Conservation (phyloP, 2,888 invertebrate species). For the Yponomeuta sedellus region DNA sequence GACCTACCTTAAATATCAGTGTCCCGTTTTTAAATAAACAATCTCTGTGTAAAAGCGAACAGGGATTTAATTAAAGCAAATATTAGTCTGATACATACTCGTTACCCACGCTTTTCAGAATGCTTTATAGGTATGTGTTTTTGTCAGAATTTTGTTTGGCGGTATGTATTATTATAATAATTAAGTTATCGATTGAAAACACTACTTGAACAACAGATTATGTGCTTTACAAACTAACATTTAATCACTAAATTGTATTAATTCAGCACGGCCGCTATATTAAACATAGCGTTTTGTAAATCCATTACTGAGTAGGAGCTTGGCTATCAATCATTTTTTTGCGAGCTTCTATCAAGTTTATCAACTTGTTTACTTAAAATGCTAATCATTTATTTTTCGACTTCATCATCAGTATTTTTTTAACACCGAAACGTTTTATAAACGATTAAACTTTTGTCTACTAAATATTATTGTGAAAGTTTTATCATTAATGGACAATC, state of each 20-base stretch:
- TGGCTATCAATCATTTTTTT: conserved; percentile 42
- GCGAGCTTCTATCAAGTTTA: conserved; percentile 20
- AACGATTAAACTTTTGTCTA: too few relatives aligned
- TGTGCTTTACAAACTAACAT: background rate
- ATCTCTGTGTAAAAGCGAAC: conserved; percentile 38
- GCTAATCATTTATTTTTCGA: too few relatives aligned
- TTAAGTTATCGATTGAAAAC: background rate
- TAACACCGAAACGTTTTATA: too few relatives aligned
- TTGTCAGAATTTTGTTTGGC: background rate
- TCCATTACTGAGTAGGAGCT: conserved; percentile 38
- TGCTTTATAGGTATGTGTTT: background rate
- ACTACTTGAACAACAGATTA: background rate
- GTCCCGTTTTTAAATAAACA: conserved; percentile 47
- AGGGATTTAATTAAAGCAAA: conserved; percentile 55
- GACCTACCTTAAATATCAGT: conserved; percentile 42
- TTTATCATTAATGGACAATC: too few relatives aligned
- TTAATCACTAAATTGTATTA: background rate
- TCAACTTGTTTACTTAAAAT: conserved; percentile 24
- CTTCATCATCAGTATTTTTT: too few relatives aligned
- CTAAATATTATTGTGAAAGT: too few relatives aligned
- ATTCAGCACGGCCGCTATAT: background rate
- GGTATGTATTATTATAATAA: too few relatives aligned
- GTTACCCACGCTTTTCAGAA: too few relatives aligned
- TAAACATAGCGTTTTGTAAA: conserved; percentile 23
- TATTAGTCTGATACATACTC: conserved; percentile 30